Conservation (phyloP, 2,888 invertebrate genomes). For the Leptura quadrifasciata region DNA sequence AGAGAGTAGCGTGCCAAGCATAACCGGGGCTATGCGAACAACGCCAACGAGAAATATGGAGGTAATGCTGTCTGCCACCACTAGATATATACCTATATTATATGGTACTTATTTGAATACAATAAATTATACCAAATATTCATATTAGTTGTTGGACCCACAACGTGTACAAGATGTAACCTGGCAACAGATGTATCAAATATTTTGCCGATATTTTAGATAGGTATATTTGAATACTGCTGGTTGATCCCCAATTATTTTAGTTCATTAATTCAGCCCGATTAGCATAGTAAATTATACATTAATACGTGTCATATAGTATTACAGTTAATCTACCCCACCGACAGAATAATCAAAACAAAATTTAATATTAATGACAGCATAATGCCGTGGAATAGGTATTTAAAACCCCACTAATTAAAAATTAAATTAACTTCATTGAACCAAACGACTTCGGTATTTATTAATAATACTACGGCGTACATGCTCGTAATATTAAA, state of each 20-base stretch:
- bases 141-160: too few relatives aligned
- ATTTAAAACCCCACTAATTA: conserved; percentile 9
- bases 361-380: conserved; percentile 1
- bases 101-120: too few relatives aligned
- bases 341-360: background rate
- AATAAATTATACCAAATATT: too few relatives aligned
- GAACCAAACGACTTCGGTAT: conserved; percentile 15
- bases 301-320: background rate
- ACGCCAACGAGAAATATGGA: too few relatives aligned
- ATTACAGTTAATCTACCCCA: background rate
- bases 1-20: too few relatives aligned
- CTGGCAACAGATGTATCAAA: too few relatives aligned
- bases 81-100: too few relatives aligned
- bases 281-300: background rate
- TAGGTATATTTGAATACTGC: background rate
- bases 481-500: conserved; percentile 13
- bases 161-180: too few relatives aligned
- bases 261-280: background rate
- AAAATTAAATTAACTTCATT: conserved; percentile 11
- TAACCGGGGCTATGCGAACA: too few relatives aligned
- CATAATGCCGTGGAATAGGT: background rate
- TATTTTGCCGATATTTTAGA: background rate
- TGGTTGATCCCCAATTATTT: background rate
- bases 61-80: too few relatives aligned
- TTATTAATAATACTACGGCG: background rate